Evolutionary conservation across 1,140 invertebrate genomes (phyloP), one percentile per base, ranked within the genome.

Genomic region (Luehdorfia chinensis): DNA sequence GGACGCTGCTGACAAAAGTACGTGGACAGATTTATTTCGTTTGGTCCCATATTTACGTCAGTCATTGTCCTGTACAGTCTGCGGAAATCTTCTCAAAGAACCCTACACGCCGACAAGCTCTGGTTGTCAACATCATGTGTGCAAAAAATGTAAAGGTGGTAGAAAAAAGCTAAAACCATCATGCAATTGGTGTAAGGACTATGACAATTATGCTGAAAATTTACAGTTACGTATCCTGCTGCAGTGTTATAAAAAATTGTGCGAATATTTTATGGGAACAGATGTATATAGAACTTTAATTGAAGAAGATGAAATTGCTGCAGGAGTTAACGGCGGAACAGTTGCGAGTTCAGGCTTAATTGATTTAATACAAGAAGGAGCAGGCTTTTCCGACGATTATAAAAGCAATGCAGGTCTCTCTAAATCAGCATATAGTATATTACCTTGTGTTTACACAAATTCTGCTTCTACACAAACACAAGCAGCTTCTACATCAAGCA

Each of bases 71-170:
- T 97, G 96, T 84, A 94, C 94, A 45, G 95, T 97, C 23, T 97
- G 96, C 81, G 92, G 93, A 43, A 93, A 94, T 70, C 87, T 97
- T 46, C 83, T 96, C 31, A 92, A 92, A 33, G 92, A 95, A 73
- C 95, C 96, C 1, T 93, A 93, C 70, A 92, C 93, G 30, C 94
- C 95, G n/a, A 90, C 89, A 2, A 91, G 91, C 60, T 92, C 91
- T n/a, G 91, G 91, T 46, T 97, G 96, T 87, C 93, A 95, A 79
- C 96, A 97, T 87, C 93, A 96, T 86, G 93, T 97, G 9, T 97
- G 96, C 72, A 88, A 84, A 71, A 84, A 84, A 49, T 97, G 96
- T 76, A 90, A 93, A 64, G 94, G 95, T 32, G 94, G 94, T 1
- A 91, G 92, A 55, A 96, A 96, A 83, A 93, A 93, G 71, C 85